These are phyloP conservation scores for Conopomorpha cramerella DNA, from an alignment of 1,140 invertebrate species.

Conservation along the genomic window DNA sequence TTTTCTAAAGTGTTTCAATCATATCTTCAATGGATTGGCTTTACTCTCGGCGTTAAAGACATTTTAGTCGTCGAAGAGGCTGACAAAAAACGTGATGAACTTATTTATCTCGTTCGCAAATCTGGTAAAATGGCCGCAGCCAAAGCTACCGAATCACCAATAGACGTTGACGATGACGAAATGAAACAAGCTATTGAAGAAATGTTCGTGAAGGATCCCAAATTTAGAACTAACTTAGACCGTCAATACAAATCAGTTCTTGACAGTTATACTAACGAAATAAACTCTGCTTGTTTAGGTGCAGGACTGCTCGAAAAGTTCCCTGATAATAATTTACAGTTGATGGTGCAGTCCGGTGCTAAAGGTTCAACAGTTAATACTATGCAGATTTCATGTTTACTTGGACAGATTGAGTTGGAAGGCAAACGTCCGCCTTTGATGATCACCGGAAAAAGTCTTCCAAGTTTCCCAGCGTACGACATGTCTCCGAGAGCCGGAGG, in stretches of 20 bases:
- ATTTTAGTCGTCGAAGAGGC: conserved; percentile 81
- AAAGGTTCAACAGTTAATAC: conserved; percentile 97
- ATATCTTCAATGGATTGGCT: conserved; percentile 89
- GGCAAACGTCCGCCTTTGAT: conserved; percentile 95
- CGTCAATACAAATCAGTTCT: conserved; percentile 83
- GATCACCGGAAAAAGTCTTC: conserved; percentile 90
- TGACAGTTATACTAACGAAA: conserved; percentile 86
- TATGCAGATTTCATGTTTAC: conserved; percentile 95
- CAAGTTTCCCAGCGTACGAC: conserved; percentile 92
- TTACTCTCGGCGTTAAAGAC: conserved; percentile 94
- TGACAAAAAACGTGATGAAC: conserved; percentile 72
- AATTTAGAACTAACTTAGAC: conserved; percentile 79
- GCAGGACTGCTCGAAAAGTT: conserved; percentile 84
- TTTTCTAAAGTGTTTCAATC: conserved; percentile 92
- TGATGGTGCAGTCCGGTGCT: conserved; percentile 98
- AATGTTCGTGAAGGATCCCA: conserved; percentile 73
- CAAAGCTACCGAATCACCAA: conserved; percentile 72
- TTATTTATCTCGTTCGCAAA: conserved; percentile 69
- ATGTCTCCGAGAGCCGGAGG: conserved; percentile 91
- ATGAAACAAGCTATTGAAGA: conserved; percentile 73
- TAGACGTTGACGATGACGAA: conserved; percentile 57
- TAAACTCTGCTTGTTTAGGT: conserved; percentile 84
- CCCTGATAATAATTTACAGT: conserved; percentile 93
- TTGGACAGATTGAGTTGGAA: conserved; percentile 98
- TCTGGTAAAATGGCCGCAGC: conserved; percentile 70